These are phyloP conservation scores for Theristicus caerulescens DNA, from an alignment of 2,113 vertebrate species.

Conservation along the genomic window DNA sequence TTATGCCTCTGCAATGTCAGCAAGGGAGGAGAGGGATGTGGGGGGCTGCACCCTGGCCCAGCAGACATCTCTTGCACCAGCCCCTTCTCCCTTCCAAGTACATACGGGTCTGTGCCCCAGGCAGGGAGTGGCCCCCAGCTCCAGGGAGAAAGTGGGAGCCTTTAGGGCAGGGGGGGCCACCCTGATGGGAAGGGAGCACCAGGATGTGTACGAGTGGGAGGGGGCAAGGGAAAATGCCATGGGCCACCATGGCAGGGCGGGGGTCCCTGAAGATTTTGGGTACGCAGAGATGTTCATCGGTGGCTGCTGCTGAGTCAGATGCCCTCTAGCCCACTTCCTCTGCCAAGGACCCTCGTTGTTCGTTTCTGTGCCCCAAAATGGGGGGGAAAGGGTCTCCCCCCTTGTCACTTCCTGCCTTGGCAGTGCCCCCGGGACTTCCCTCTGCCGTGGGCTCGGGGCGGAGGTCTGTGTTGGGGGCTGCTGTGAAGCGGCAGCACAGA, in stretches of 20 bases:
- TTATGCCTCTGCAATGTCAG: not conserved
- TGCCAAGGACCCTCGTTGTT: not conserved
- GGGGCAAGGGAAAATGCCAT: not conserved
- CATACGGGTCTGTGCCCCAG: not conserved
- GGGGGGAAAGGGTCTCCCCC: not conserved
- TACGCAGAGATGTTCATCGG: fast-evolving
- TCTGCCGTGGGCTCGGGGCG: conserved; percentile 23
- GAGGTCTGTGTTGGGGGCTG: not conserved
- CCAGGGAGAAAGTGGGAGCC: not conserved
- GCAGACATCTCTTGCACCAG: not conserved
- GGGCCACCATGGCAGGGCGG: not conserved
- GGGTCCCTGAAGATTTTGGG: too few species aligned
- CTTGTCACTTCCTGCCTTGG: not conserved
- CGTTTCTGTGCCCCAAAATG: not conserved
- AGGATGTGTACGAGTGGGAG: too few species aligned
- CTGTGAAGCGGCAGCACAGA: not conserved
- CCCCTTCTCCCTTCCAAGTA: not conserved
- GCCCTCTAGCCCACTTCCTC: not conserved
- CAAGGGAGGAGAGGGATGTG: not conserved
- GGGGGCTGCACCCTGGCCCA: not conserved
- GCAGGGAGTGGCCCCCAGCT: not conserved
- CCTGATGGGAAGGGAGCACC: not conserved
- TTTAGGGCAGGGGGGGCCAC: not conserved
- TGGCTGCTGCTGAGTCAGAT: not conserved
- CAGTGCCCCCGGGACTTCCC: not conserved